Base-by-base conservation (phyloP, 2,797 vertebrate genomes). In the Capromys pilorides region DNA sequence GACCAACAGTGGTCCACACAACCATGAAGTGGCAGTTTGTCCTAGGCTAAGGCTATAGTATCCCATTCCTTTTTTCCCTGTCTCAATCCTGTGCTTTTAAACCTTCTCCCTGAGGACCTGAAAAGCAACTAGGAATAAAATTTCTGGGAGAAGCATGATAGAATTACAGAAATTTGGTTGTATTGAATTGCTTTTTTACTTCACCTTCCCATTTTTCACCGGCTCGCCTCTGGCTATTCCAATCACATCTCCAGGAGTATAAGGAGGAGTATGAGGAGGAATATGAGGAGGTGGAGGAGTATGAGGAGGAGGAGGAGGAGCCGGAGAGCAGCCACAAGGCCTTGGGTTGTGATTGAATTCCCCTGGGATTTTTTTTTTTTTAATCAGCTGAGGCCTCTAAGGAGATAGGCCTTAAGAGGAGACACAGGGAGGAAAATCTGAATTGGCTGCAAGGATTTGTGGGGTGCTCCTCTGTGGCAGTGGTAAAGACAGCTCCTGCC, bases 371-470 rank as follows among this genome's bases (percentile, higher is more conserved):
- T 97, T 94, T 57, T 16, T 57, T 57, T 18, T 57, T 57, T 18
- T 57, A 4, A 92, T 94, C 84, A 93, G 82, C n/a, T 24, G 28
- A 26, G 66, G 12, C 61, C 83, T 82, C 64, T 95, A 94, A 12
- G 54, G 75, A 86, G 89, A 96, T 89, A 92, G 96, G 59, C 83
- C 80, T 94, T 94, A 84, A 67, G 89, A 92, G 88, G 86, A 96
- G 45, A 83, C 39, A 26, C 39, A n/a, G 78, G 71, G 39, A 89
- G 88, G 73, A 91, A 95, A 96, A 89, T 66, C 82, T 80, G 87
- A 95, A 93, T 21, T 90, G 90, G 86, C 69, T 66, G 87, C 87
- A 96, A 91, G 91, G 95, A 78, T 96, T 84, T 94, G 84, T 84
- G 49, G 51, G 28, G 13, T 51, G 19, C 94, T 59, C 71, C 64